Base-by-base conservation (phyloP, 2,113 vertebrate genomes). In the Catharus bicknelli region DNA sequence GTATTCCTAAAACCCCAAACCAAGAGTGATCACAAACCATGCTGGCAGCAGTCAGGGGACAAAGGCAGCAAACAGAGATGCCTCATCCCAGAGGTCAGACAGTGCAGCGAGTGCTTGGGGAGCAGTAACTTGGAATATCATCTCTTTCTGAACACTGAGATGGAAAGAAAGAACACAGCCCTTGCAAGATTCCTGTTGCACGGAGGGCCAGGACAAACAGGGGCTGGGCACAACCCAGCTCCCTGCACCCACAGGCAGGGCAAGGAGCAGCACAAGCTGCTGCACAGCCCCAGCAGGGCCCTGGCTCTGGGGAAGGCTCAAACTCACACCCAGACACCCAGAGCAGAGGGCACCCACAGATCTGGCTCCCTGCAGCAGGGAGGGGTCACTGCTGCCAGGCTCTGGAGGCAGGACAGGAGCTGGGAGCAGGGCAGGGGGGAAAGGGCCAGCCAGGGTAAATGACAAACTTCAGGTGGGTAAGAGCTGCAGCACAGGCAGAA, bases 51-150 rank as follows among this genome's bases (percentile, higher is more conserved):
- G 23, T 18, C 51, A 42, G 27, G 9, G 9, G 6, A 67, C 12
- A 20, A 67, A 75, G 10, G 20, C 0, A 0, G n/a, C 40, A 79
- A 69, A 42, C 5, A 15, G 18, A 36, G 9, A 14, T 0, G 0
- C 30, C 30, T 42, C 22, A 9, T 64, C 61, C 15, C 32, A 58
- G 48, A 42, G n/a, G 32, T 23, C 32, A 63, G n/a, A 17, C 34
- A 54, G 7, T 3, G 20, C 5, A 2, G 21, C 11, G 47, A 22
- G 47, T 47, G 22, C 15, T 11, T 32, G 42, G 11, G 9, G 40
- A 87, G 27, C 1, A 22, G 15, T 20, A 73, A 59, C 18, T 36
- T 43, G 7, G 26, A 50, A 66, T 8, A 7, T 19, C 10, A 14
- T 8, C 25, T 82, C 14, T 32, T 70, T 48, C 57, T 54, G 42